Evolutionary conservation across 2,113 vertebrate genomes (phyloP), one percentile per base, ranked within the genome.

Genomic region (Datnioides undecimradiatus): DNA sequence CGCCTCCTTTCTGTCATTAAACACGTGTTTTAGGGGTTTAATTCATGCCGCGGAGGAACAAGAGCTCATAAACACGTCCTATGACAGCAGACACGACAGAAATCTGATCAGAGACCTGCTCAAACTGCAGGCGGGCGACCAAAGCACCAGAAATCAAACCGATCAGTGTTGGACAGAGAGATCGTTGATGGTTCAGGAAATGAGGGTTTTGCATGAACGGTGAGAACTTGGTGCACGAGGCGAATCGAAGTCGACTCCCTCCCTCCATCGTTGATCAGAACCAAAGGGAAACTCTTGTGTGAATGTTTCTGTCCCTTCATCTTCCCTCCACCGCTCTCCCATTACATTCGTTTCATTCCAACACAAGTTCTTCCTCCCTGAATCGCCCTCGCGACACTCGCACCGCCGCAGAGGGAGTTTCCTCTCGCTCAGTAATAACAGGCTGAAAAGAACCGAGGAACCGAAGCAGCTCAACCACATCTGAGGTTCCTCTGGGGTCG

Each of bases 401-500:
- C 23, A 45, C 55, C 40, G 5, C n/a, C 0, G 73, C 72, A 52
- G 58, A 63, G 77, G 73, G 84, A 87, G 70, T 81, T 82, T 79
- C 70, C 73, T 83, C 57, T 64, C 9, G 4, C n/a, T 49, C 57
- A 40, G 55, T 73, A 86, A 91, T 82, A 70, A 84, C 78, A 90
- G 78, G 21, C 79, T 59, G 41, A 43, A 62, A 40, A 48, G n/a
- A 38, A 49, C 58, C 14, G 73, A 66, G 23, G 57, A 45, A 45
- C 66, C 17, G 21, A 33, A 58, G 64, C 27, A 13, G 33, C 65
- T 21, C 34, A 1, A 13, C 87, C 83, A 85, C 85, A 87, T 80
- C 62, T 64, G 79, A 90, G 64, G 79, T 69, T 69, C 80, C 80
- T 81, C 80, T 62, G 38, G 74, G 84, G 65, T 86, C 83, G 59